Base-by-base conservation (phyloP, 92 coral and sea anemone species). In the Nematostella vectensis region DNA sequence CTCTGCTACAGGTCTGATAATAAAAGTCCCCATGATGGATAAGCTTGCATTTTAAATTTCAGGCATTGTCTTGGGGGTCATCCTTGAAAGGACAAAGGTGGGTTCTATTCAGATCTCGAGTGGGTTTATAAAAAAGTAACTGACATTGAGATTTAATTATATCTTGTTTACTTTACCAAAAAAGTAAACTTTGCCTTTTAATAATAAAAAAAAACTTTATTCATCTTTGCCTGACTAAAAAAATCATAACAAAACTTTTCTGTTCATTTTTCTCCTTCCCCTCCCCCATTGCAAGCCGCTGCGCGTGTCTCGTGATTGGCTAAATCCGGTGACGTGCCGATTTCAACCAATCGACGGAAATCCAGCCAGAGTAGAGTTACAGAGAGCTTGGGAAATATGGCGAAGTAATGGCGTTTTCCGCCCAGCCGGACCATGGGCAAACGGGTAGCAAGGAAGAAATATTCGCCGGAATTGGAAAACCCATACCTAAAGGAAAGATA, bases 391-490 rank as follows among this genome's bases (percentile, higher is more conserved):
- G 88, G 63, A 80, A n/a, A 80, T 76, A 93, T 93, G 99, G 99
- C 89, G 83, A 72, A 81, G 83, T 93, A 93, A 93, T 93, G 99
- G 99, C 99, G 99, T 93, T 93, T 93, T 93, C 99, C 93, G 99
- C 99, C 96, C 99, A 86, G 96, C 82, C 86, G 75, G 99, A 93
- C 69, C 89, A 82, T 88, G 96, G 99, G 93, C 99, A 93, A 86
- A 82, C 76, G 72, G 85, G 82, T 80, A 83, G 88, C 71, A 80
- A 75, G 60, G 85, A 86, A 28, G 70, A 59, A 60, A 81, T 76
- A 64, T 93, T 81, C 67, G 65, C 85, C 63, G 71, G 71, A 75
- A 67, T 85, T 70, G 74, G 49, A 0, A 67, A 67, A 57, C 69
- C 61, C 61, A 58, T 81, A 52, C 67, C 74, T 43, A 80, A 60